phyloP scores from a whole-genome alignment of 2,797 vertebrate species.

The Enteromius afrohamiltoni region DNA sequence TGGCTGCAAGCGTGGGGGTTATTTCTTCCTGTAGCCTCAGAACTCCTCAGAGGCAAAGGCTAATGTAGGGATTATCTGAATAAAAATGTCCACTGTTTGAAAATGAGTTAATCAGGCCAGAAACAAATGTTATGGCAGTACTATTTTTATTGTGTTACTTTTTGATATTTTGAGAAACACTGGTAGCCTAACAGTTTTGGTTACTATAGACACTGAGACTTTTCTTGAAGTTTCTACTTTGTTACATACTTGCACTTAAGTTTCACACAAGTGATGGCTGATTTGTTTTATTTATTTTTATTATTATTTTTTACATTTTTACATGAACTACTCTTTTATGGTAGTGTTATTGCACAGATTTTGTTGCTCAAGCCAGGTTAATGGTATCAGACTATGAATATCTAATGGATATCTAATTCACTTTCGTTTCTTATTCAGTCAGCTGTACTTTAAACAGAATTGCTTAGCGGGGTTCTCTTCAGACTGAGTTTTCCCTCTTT shows the following conservation, averaged over 20 bases:
- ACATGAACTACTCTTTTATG: not conserved
- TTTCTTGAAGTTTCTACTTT: not conserved
- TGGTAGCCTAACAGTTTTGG: not conserved
- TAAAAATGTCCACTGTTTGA: not conserved
- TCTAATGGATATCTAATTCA: no score
- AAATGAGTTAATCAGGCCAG: not conserved
- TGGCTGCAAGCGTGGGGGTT: not conserved
- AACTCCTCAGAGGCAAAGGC: not conserved
- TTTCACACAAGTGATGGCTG: not conserved
- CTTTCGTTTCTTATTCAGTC: no score
- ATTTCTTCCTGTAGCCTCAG: not conserved
- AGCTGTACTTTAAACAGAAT: not conserved
- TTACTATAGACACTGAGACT: not conserved
- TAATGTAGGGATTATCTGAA: not conserved
- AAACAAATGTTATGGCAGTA: not conserved
- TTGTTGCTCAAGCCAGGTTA: not conserved
- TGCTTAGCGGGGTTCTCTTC: no score
- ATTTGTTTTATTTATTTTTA: not conserved
- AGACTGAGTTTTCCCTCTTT: no score
- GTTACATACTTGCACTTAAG: no score
- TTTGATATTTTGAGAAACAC: not conserved
- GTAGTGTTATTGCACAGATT: not conserved
- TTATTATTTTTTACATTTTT: not conserved
- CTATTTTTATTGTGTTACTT: not conserved
- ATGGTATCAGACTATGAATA: not conserved